phyloP scores from a whole-genome alignment of 2,113 vertebrate species.

The Hemibagrus wyckioides region DNA sequence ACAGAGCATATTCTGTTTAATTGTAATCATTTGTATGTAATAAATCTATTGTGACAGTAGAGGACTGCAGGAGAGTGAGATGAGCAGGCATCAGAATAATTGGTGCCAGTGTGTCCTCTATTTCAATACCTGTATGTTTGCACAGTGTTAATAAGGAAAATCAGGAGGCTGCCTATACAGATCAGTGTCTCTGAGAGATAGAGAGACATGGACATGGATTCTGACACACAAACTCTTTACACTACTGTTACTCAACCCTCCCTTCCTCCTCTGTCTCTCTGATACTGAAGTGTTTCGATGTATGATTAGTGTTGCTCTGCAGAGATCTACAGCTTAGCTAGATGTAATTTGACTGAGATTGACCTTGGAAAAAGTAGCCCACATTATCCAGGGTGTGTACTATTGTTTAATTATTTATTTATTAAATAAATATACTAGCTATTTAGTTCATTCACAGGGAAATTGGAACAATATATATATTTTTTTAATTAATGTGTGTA shows the following conservation, averaged over 20 bases:
- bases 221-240: conserved; percentile 12
- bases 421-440: neutral
- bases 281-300: conserved; percentile 64
- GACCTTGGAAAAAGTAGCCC: conserved; percentile 81
- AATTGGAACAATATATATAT: neutral
- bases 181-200: conserved; percentile 17
- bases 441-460: conserved; percentile 20
- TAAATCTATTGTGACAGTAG: conserved; percentile 10
- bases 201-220: conserved; percentile 9
- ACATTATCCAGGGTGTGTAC: conserved; percentile 22
- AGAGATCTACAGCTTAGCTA: conserved; percentile 70
- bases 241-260: neutral
- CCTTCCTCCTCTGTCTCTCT: neutral
- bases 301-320: conserved; percentile 71
- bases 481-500: neutral
- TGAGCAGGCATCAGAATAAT: neutral
- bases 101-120: conserved; percentile 4
- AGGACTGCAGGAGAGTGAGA: conserved; percentile 18
- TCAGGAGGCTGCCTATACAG: neutral
- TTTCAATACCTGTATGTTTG: conserved; percentile 36
- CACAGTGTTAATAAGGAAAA: conserved; percentile 17
- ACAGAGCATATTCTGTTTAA: neutral
- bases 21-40: conserved; percentile 10
- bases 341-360: conserved; percentile 85
- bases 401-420: conserved; percentile 4